Base-by-base conservation (phyloP, 1,140 invertebrate species). In the Linepithema humile region DNA sequence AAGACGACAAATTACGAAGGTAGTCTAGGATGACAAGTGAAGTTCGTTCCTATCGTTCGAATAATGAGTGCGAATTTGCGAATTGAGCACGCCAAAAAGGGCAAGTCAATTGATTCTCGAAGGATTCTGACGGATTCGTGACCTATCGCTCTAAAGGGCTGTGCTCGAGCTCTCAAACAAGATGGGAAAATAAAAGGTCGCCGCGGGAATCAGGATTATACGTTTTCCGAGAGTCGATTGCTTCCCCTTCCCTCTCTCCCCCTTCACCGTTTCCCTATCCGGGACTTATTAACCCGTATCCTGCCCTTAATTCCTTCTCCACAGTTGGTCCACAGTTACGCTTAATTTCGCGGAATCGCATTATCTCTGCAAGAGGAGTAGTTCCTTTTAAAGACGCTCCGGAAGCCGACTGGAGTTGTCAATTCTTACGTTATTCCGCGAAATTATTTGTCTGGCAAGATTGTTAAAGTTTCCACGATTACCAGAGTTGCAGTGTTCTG, bases 181-280 rank as follows among this genome's bases (percentile, higher is more conserved):
- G n/a, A 4, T 43, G 17, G 64, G 26, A 20, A 55, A 53, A 55
- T 70, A 80, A 80, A 69, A 70, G 75, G 20, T 53, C 35, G n/a
- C 17, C 35, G 64, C 26, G 48, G 35, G n/a, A 80, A 55, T 80
- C 75, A 70, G 75, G 75, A 80, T 80, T 80, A 70, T 80, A 80
- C 75, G 75, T 80, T 80, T 69, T 48, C 62, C 26, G 23, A 32
- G 12, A 55, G 64, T 57, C 75, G 75, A 80, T 69, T 43, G 48
- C 2, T 55, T 4, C n/a, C 48, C 32, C 23, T 12, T 20, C 10
- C 35, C 62, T n/a, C 60, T 15, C 17, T 9, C 55, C 10, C n/a
- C 20, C 17, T 10, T 20, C 23, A n/a, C n/a, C n/a, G n/a, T n/a
- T n/a, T n/a, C n/a, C 3, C 17, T 15, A 15, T 15, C 5, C 12